Base-by-base conservation (phyloP, 2,113 vertebrate species). In the Thinocorus orbignyianus region DNA sequence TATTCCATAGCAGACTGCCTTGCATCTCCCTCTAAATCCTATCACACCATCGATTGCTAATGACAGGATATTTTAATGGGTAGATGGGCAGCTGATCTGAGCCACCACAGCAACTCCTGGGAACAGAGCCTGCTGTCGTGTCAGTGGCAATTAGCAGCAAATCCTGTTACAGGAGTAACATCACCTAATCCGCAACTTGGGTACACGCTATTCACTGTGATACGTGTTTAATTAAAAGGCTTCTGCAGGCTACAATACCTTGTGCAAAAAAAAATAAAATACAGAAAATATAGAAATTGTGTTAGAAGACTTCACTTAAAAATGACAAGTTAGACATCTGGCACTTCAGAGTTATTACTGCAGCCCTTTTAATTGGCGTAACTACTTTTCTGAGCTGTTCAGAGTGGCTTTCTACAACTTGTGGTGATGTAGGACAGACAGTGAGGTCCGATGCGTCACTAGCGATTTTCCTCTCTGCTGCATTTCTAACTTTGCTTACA, bases 71-170 rank as follows among this genome's bases (percentile, higher is more conserved):
- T 64, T 90, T 55, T 68, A 81, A 54, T 52, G 70, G 69, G 10
- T 26, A 84, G 76, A 52, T 37, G 37, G 28, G 73, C 49, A 76
- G 41, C 74, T 92, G 71, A 48, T 86, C 41, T 62, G 71, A 76
- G 60, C 39, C 61, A 81, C 64, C 14, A 22, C 12, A 30, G 76
- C 83, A 81, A 72, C 84, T 90, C 57, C 68, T 88, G 4, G 58
- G 93, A 94, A 74, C 33, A 81, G 52, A 81, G 23, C 15, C 69
- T 92, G 73, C 83, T 95, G 80, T 81, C 65, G 79, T 61, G 86
- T 71, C 86, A 87, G 69, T 81, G 83, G 60, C 86, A 95, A 96
- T 93, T 96, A 95, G 66, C 88, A 80, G 57, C 65, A 97, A 96
- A 96, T 94, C 92, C 83, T 87, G 69, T 91, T 96, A 94, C 52